Evolutionary conservation across 2,888 invertebrate species (phyloP).

Genomic region (Pediacus dermestoides): DNA sequence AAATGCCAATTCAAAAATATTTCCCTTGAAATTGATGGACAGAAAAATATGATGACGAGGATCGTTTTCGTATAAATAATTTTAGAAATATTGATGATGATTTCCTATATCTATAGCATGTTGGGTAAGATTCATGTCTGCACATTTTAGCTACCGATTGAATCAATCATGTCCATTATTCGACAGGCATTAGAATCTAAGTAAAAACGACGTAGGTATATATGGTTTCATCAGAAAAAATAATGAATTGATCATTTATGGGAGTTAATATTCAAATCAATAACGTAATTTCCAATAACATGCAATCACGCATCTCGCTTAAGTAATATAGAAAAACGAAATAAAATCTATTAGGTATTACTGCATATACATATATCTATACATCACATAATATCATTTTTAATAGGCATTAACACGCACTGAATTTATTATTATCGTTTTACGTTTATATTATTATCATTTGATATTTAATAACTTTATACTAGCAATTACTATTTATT

Average conservation of each 20-base stretch:
- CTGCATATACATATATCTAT: no score
- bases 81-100: slow-evolving; percentile 2
- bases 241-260: slow-evolving; percentile 5
- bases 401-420: no score
- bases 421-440: no score
- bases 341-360: no score
- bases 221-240: background rate
- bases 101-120: slow-evolving; percentile 2
- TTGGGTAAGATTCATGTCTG: slow-evolving; percentile 4
- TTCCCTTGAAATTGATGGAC: no score
- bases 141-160: slow-evolving; percentile 1
- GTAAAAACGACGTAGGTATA: background rate
- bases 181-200: slow-evolving; percentile 1
- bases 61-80: slow-evolving; percentile 2
- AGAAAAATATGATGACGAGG: slow-evolving; percentile 1
- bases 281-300: background rate
- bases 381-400: no score
- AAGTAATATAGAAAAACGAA: no score
- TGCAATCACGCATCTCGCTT: slow-evolving; percentile 4
- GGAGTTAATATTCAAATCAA: slow-evolving; percentile 5
- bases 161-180: slow-evolving; percentile 5
- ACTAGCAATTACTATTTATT: no score
- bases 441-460: no score
- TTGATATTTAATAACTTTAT: no score
- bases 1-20: no score